These are phyloP conservation scores for Mythimna pallens DNA, from an alignment of 2,888 invertebrate genomes.

Conservation along the genomic window DNA sequence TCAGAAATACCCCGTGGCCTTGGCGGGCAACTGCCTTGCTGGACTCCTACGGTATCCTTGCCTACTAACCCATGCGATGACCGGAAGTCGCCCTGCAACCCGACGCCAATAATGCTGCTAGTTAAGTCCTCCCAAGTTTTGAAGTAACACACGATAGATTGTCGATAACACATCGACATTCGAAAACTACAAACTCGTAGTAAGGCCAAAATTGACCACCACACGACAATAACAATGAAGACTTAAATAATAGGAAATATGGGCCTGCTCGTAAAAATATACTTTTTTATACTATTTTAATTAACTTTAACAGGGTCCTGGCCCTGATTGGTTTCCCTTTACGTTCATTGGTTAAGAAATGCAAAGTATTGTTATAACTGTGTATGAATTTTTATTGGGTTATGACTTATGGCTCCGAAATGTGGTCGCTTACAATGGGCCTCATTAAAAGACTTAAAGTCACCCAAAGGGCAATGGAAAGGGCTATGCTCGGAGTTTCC, in stretches of 20 bases:
- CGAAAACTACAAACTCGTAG: slow-evolving; percentile 24
- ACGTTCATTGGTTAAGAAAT: slow-evolving; percentile 16
- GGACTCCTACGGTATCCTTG: no score
- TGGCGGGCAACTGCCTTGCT: no score
- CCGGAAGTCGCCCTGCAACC: no score
- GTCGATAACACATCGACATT: background rate
- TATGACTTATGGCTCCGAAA: no score
- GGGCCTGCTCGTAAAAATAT: slow-evolving; percentile 57
- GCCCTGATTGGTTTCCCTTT: slow-evolving; percentile 55
- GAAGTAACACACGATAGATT: background rate
- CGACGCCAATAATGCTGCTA: no score
- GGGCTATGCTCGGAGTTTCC: no score
- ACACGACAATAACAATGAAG: slow-evolving; percentile 59
- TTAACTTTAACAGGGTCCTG: slow-evolving; percentile 62
- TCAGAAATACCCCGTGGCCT: no score
- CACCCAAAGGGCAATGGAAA: no score
- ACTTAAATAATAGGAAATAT: slow-evolving; percentile 63
- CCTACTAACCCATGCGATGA: no score
- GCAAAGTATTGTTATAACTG: background rate
- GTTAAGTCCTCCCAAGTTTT: background rate
- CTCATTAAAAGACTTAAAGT: no score
- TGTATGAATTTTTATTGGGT: no score
- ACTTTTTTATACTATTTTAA: slow-evolving; percentile 64
- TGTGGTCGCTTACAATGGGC: no score
- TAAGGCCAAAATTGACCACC: slow-evolving; percentile 52